Percentiles rank a stretch among this genome's conserved stretches.
These are phyloP conservation scores for Apis mellifera DNA, from an alignment of 1,140 invertebrate genomes.

Conservation along the genomic window Amel_HAv3.1 CM009936.2:13248001-13248500, in stretches of 20 bases:
- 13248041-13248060: slow-evolving; percentile 24
- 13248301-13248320: neutral
- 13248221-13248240: neutral
- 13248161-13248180: slow-evolving; percentile 33
- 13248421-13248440: neutral
- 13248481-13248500: slow-evolving; percentile 21
- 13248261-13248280: slow-evolving; percentile 20
- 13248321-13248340: neutral
- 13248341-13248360: neutral
- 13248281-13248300: neutral
- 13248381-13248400: neutral
- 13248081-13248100: slow-evolving; percentile 9
- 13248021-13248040: slow-evolving; percentile 32
- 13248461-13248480: neutral
- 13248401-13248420: slow-evolving; percentile 16
- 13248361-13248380: neutral
- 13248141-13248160: neutral
- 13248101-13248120: neutral
- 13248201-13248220: neutral
- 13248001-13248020: slow-evolving; percentile 43
- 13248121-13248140: neutral
- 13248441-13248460: slow-evolving; percentile 38
- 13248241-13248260: neutral
- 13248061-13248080: slow-evolving; percentile 54
- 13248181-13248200: neutral